A percentile compares a stretch with the other conserved stretches of the same genome.
Evolutionary conservation across 1,140 invertebrate species (phyloP).

Genomic region (Penaeus vannamei): DNA sequence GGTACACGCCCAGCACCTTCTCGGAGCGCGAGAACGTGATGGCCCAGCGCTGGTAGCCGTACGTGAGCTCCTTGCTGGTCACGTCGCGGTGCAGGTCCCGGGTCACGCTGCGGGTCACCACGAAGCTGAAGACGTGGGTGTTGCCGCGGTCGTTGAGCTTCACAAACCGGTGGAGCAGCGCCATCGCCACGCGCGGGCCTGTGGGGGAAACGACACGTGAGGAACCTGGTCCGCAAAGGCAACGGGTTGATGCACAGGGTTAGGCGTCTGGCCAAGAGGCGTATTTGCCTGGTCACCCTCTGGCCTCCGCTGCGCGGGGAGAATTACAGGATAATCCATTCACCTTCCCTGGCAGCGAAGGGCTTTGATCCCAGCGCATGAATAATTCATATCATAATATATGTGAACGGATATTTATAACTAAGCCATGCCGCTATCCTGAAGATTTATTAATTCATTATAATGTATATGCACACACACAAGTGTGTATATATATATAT

Average conservation of each 20-base stretch:
- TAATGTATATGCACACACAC: not conserved
- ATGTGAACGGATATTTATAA: not conserved
- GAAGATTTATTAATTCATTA: not conserved
- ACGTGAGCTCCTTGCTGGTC: conserved; percentile 87
- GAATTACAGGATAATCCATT: too few relatives aligned
- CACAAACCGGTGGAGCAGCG: conserved; percentile 87
- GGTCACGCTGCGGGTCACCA: conserved; percentile 85
- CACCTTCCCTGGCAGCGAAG: too few relatives aligned
- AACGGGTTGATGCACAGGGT: not conserved
- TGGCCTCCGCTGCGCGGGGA: too few relatives aligned
- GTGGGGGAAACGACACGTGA: not conserved
- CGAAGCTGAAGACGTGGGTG: conserved; percentile 88
- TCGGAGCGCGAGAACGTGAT: conserved; percentile 86
- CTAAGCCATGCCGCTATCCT: not conserved
- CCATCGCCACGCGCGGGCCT: conserved; percentile 75
- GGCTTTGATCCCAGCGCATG: too few relatives aligned
- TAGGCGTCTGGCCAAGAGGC: not conserved
- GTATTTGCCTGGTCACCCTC: too few relatives aligned
- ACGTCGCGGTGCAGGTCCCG: conserved; percentile 85
- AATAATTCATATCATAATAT: not conserved
- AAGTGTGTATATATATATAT: not conserved
- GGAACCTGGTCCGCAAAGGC: not conserved
- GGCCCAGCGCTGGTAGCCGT: conserved; percentile 90
- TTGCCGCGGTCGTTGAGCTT: conserved; percentile 86
- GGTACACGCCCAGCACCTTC: conserved; percentile 84